Base-by-base conservation (phyloP, 2,888 invertebrate species). In the Eupithecia pulchellata region DNA sequence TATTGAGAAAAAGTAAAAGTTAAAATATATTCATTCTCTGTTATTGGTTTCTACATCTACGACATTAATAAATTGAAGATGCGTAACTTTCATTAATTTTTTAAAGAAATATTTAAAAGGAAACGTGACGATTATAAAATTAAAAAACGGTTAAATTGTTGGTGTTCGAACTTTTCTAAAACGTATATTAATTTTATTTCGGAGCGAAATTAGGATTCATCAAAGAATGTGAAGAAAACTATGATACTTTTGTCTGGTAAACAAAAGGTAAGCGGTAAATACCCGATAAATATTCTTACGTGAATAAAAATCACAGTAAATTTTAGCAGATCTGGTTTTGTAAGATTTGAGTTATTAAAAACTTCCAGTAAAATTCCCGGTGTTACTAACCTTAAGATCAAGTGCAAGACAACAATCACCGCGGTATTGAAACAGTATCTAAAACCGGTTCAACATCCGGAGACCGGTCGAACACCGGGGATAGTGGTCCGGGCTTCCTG, bases 381-480 rank as follows among this genome's bases (percentile, higher is more conserved):
- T 34, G 66, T 66, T 60, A 60, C 55, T 11, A 55, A 71, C 64
- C 60, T 61, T 64, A 55, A 64, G 30, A 64, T 61, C 60, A 70
- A 55, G 30, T 52, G 25, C 52, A 52, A 25, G 11, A 63, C 64
- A 69, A 69, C 68, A 66, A 58, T 72, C 63, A 52, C 66, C 47
- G 42, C n/a, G 65, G 71, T 65, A 65, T 68, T 65, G 68, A 68
- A 68, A 71, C 71, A 64, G 67, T 65, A 72, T 65, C 64, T 64
- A 25, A 64, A 64, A 72, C 77, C 72, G 74, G 72, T 67, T 66
- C 60, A 17, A 8, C 20, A 71, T 78, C 78, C 78, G 75, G 71
- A 62, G 64, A 57, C 67, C 66, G 25, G 52, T n/a, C 4, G 52
- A 52, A 4, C 25, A 52, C 52, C 52, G 52, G 52, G 52, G 20